Conservation (phyloP, 1,140 invertebrate species). For the Laupala kohalensis region DNA sequence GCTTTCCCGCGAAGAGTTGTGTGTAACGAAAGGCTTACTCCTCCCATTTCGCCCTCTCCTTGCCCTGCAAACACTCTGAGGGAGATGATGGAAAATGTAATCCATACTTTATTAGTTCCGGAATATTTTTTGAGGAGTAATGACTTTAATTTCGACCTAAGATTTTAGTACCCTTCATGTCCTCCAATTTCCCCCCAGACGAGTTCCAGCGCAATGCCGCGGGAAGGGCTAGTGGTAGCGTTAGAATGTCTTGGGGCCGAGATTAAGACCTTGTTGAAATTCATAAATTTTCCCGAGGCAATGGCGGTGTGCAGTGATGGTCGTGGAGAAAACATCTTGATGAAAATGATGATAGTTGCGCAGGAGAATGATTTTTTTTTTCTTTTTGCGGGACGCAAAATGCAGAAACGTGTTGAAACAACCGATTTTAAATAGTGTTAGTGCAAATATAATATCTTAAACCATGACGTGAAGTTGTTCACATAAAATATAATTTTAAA, state of each 20-base stretch:
- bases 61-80: not conserved
- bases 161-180: not conserved
- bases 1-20: not conserved
- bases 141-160: not conserved
- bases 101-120: not conserved
- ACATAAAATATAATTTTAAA: no score
- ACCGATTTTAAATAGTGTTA: no score
- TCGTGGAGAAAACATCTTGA: no score
- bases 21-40: not conserved
- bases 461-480: no score
- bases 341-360: no score
- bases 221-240: no score
- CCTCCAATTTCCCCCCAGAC: not conserved
- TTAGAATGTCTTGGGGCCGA: no score
- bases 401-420: no score
- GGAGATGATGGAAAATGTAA: not conserved
- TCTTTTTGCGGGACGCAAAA: no score
- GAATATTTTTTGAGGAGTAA: not conserved
- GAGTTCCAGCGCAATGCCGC: not conserved
- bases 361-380: no score
- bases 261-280: not conserved
- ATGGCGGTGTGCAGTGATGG: no score
- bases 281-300: not conserved
- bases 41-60: not conserved
- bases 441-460: no score